phyloP scores from a whole-genome alignment of 53 echinoderm and acorn worm genomes.

The Stichopus horrens region DNA sequence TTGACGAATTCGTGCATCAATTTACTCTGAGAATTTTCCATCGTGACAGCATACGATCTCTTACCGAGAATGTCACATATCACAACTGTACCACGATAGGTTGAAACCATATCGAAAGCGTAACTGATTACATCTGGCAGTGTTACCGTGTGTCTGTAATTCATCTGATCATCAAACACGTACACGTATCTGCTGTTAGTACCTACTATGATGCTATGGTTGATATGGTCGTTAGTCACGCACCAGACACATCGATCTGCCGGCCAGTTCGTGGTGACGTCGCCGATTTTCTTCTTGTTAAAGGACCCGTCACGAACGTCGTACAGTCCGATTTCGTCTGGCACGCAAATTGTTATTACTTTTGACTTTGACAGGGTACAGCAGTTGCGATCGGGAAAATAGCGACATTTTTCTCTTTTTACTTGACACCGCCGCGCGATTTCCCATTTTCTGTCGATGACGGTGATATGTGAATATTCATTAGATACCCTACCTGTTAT shows the following conservation, averaged over 20 bases:
- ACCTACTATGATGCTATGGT: background rate
- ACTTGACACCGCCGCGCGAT: background rate
- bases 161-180: slow-evolving; percentile 23
- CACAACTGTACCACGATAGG: background rate
- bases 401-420: background rate
- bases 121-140: background rate
- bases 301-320: background rate
- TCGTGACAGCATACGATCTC: background rate
- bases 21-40: background rate
- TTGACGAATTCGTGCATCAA: background rate
- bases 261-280: slow-evolving; percentile 8
- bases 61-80: slow-evolving; percentile 3
- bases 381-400: background rate
- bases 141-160: background rate
- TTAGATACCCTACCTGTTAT: background rate
- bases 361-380: background rate
- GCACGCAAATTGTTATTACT: background rate
- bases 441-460: background rate
- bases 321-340: slow-evolving; percentile 25
- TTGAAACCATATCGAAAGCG: background rate
- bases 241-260: background rate
- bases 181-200: slow-evolving; percentile 2
- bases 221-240: background rate
- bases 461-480: slow-evolving; percentile 24
- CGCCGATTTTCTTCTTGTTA: slow-evolving; percentile 5